Conservation (phyloP, 2,113 vertebrate genomes). For the Steatornis caripensis region DNA sequence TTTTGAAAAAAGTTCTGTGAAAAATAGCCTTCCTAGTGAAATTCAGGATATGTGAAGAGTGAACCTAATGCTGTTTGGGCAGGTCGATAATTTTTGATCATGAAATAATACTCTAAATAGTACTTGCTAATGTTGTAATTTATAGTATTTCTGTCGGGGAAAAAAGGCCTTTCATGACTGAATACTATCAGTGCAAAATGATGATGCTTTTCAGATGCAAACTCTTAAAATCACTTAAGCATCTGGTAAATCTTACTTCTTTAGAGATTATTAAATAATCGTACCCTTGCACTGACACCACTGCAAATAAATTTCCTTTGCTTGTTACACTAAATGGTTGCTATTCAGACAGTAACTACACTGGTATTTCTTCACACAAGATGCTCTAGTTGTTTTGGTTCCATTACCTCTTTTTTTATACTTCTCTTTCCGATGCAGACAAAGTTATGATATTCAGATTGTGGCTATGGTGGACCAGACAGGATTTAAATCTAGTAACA, state of each 20-base stretch:
- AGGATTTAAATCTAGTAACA: slow-evolving; percentile 80
- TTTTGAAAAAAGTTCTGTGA: not conserved
- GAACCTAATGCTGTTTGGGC: not conserved
- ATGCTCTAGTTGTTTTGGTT: not conserved
- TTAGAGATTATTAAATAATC: not conserved
- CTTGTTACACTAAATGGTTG: not conserved
- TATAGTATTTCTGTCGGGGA: not conserved
- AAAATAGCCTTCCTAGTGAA: not conserved
- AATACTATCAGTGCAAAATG: not conserved
- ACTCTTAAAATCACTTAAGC: not conserved
- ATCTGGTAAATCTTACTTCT: not conserved
- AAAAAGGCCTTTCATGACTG: not conserved
- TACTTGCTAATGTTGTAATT: not conserved
- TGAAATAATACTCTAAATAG: not conserved
- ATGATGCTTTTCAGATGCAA: not conserved
- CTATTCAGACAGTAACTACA: not conserved
- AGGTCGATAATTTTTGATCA: not conserved
- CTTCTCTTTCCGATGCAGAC: slow-evolving; percentile 56
- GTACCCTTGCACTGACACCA: not conserved
- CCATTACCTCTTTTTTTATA: not conserved
- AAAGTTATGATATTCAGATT: slow-evolving; percentile 83
- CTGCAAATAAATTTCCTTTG: not conserved
- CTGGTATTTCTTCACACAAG: not conserved
- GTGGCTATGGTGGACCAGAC: slow-evolving; percentile 77
- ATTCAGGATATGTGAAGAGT: not conserved